Conservation (phyloP, 2,888 invertebrate genomes). For the Chalcis sispes region DNA sequence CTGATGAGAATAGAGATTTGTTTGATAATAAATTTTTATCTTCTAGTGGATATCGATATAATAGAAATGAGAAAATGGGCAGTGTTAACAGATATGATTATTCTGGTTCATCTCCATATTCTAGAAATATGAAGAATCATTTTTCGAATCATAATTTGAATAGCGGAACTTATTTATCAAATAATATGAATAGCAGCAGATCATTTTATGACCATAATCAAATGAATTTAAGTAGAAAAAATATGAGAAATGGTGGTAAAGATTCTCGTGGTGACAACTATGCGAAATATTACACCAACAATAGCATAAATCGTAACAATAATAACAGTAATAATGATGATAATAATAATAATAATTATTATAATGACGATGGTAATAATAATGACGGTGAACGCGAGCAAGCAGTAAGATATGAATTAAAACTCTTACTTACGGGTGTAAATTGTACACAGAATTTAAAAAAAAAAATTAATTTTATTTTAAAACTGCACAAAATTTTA, state of each 20-base stretch:
- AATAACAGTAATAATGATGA: constrained; percentile 49
- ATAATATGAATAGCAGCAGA: constrained; percentile 17
- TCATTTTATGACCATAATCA: constrained; percentile 30
- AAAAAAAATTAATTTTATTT: too few species aligned
- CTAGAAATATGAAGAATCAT: constrained; percentile 28
- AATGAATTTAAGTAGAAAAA: constrained; percentile 16
- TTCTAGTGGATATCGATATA: constrained; percentile 31
- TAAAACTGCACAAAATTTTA: too few species aligned
- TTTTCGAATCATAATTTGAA: neutral
- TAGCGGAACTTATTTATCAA: constrained; percentile 8
- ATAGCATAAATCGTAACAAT: constrained; percentile 32
- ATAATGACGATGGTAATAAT: constrained; percentile 43
- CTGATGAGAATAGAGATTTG: constrained; percentile 63
- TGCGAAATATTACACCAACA: constrained; percentile 11
- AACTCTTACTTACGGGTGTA: too few species aligned
- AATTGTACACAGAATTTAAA: too few species aligned
- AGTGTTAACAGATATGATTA: constrained; percentile 29
- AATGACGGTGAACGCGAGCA: constrained; percentile 48
- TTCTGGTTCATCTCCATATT: neutral
- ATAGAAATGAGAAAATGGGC: constrained; percentile 31
- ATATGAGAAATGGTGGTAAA: neutral
- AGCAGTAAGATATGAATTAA: constrained; percentile 57
- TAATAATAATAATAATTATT: constrained; percentile 40
- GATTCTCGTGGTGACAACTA: constrained; percentile 25
- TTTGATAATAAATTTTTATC: constrained; percentile 66